These are phyloP conservation scores for Zootermopsis nevadensis DNA, from an alignment of 2,888 invertebrate species.

Conservation along the genomic window DNA sequence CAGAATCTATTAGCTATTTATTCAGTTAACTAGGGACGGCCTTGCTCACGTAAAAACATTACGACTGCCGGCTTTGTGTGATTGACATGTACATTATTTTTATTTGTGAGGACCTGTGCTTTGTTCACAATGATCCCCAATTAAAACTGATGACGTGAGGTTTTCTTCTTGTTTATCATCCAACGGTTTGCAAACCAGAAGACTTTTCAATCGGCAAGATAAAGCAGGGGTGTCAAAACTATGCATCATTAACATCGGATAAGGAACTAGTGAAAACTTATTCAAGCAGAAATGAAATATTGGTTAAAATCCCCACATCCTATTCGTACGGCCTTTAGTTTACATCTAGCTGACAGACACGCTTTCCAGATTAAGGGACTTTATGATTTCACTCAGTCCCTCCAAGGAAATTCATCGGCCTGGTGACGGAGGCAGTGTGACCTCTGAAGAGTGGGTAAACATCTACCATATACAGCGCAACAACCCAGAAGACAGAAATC, in stretches of 20 bases:
- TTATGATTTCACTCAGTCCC: too few species aligned
- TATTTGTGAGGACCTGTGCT: slow-evolving; percentile 18
- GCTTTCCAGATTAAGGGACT: too few species aligned
- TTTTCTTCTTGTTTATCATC: neutral
- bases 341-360: too few species aligned
- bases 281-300: too few species aligned
- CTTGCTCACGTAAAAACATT: slow-evolving; percentile 10
- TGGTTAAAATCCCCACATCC: too few species aligned
- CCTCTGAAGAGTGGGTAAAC: too few species aligned
- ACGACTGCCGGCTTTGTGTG: slow-evolving; percentile 13
- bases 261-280: too few species aligned
- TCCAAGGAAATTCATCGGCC: too few species aligned
- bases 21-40: slow-evolving; percentile 5
- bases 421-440: too few species aligned
- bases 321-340: too few species aligned
- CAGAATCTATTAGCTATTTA: slow-evolving; percentile 3
- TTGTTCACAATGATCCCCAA: slow-evolving; percentile 11
- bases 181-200: neutral
- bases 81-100: slow-evolving; percentile 26
- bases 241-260: neutral
- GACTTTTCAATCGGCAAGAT: neutral
- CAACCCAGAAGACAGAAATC: too few species aligned
- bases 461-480: too few species aligned
- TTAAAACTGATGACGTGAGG: slow-evolving; percentile 11
- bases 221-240: neutral